Base-by-base conservation (phyloP, 2,888 invertebrate genomes). In the Lasiommata megera region DNA sequence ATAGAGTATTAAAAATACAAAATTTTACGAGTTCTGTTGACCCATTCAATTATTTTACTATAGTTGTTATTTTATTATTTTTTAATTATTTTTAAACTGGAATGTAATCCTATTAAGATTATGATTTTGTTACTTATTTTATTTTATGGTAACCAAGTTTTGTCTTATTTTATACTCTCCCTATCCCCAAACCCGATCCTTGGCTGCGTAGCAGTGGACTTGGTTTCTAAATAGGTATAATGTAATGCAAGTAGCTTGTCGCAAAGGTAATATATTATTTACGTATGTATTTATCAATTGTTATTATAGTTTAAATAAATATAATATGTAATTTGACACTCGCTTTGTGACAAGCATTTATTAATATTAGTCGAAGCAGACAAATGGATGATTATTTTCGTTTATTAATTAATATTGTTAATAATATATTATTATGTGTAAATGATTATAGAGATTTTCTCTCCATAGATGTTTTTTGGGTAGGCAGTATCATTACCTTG, bases 121-220 rank as follows among this genome's bases (percentile, higher is more conserved):
- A n/a, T n/a, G n/a, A n/a, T n/a, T n/a, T n/a, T n/a, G n/a, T n/a
- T n/a, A n/a, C n/a, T n/a, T n/a, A n/a, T 6, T 38, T 2, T 2
- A 56, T 58, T 37, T 62, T 55, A 46, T 37, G n/a, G 16, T 41
- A 60, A 28, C 48, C 34, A 48, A n/a, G n/a, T 31, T 17, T n/a
- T 17, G 7, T 16, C 1, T 61, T 58, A 57, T 63, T 52, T 47
- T 34, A 56, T 55, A 60, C 56, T 17, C 31, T n/a, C 60, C 69
- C 61, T 12, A 54, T 66, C 71, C 70, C 16, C 7, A 16, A 31
- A 40, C 40, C 66, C 58, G 11, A n/a, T 58, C 43, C 80, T 73
- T 82, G 88, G 88, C 88, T 85, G 86, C 79, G 86, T 88, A 89
- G 89, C 90, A 84, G 88, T 89, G 89, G 88, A 84, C 80, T 89